Base-by-base conservation (phyloP, 2,797 vertebrate species). In the Thaleichthys pacificus region DNA sequence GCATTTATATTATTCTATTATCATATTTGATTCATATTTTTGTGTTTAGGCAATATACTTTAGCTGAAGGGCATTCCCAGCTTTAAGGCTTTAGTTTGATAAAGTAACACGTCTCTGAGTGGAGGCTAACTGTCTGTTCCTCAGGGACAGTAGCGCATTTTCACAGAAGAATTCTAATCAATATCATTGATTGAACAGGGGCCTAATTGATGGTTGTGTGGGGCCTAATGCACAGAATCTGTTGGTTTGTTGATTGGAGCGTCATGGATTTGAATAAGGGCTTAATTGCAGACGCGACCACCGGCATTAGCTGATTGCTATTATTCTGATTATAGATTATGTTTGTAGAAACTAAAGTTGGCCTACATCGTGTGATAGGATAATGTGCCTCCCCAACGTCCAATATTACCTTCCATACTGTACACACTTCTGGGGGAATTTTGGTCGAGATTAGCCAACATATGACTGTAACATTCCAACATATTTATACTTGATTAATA, bases 101-200 rank as follows among this genome's bases (percentile, higher is more conserved):
- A 21, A 47, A 56, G 51, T 56, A 54, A 54, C 51, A 19, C 51
- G 51, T 56, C 49, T 14, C 49, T 51, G 49, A 51, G 49, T 51
- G 12, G 17, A 51, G 17, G 32, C n/a, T 21, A 56, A 19, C 54
- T 56, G 54, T 56, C 58, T 26, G 24, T 61, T 24, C 24, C 24
- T 61, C 57, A 3, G 57, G 57, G 57, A 58, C n/a, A 58, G n/a
- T 58, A 58, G 57, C 21, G 21, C 57, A 58, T 58, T 58, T 58
- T 58, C 11, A 61, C 58, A 22, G 22, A 61, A 61, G 22, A 14
- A 61, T 61, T 24, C 12, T 61, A 11, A 61, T 24, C 58, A 61
- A 61, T 61, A 61, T 61, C 22, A 61, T 61, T 28, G 11, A 61
- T 61, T 61, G 11, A 61, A 11, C 58, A 24, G 9, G 22, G 58